Conservation (phyloP, 2,888 invertebrate genomes). For the Cartodere bifasciata region DNA sequence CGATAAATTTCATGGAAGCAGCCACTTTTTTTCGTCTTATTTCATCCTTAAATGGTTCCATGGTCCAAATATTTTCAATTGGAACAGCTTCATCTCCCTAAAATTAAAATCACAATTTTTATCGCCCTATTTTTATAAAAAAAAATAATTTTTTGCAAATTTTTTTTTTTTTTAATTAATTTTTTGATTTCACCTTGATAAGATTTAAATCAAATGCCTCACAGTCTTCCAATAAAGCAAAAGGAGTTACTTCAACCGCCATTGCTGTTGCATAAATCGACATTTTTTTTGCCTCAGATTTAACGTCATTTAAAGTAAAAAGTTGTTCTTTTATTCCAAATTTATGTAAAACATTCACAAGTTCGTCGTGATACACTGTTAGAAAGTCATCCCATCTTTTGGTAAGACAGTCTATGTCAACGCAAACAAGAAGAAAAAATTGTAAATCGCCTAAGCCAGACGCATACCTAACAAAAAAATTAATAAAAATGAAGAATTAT, state of each 20-base stretch:
- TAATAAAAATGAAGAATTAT: not conserved
- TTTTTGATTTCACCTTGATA: slow-evolving; percentile 33
- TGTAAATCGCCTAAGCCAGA: slow-evolving; percentile 45
- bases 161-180: slow-evolving; percentile 1
- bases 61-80: slow-evolving; percentile 51
- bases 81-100: slow-evolving; percentile 42
- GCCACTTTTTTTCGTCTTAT: slow-evolving; percentile 48
- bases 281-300: slow-evolving; percentile 43
- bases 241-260: slow-evolving; percentile 46
- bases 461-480: slow-evolving; percentile 29
- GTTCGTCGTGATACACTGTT: slow-evolving; percentile 44
- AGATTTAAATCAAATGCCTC: slow-evolving; percentile 44
- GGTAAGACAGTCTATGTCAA: slow-evolving; percentile 42
- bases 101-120: slow-evolving; percentile 6
- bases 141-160: slow-evolving; percentile 1
- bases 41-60: slow-evolving; percentile 46
- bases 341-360: slow-evolving; percentile 40
- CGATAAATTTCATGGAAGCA: slow-evolving; percentile 49
- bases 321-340: slow-evolving; percentile 49
- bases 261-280: slow-evolving; percentile 46
- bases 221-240: slow-evolving; percentile 42
- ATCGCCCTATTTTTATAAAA: slow-evolving; percentile 7
- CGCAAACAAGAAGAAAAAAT: slow-evolving; percentile 51
- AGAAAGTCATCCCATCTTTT: slow-evolving; percentile 47
- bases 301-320: slow-evolving; percentile 39